Evolutionary conservation across 2,113 vertebrate species (phyloP), one percentile per base, ranked within the genome.

Genomic region (Dromas ardeola): DNA sequence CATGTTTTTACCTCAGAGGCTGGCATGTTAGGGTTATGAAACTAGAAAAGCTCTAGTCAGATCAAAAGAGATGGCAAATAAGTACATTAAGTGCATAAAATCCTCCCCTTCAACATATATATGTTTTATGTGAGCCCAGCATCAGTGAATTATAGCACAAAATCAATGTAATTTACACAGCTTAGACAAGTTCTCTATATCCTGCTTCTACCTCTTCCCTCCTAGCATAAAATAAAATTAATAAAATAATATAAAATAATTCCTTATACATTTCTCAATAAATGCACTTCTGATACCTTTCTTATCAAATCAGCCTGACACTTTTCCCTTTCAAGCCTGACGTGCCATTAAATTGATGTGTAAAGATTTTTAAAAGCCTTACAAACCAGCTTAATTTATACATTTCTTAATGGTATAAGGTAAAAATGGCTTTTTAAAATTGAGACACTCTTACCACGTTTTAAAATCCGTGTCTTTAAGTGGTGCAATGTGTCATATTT

Each of bases 331-430:
- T 95, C 43, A 93, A 82, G 34, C 13, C 55, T 96, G 79, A 96
- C 22, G 62, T 29, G 55, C 18, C 23, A 90, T 95, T 93, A 97
- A 97, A 93, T 6, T 84, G 55, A 90, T 94, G 59, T 71, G 67
- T 87, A 96, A 95, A 90, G 89, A 90, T 90, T 93, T 93, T 85
- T 61, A 69, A 96, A 95, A 93, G 50, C 74, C 47, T 84, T 53
- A 76, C 29, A 80, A 43, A 25, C 18, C 26, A 81, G 49, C 20
- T 81, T 93, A 92, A 96, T 96, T 97, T 94, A 95, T 70, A 81
- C n/a, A 53, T 62, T 85, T 67, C 72, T 95, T 92, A 97, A 94
- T 66, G 30, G 15, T 78, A 82, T 62, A 91, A 96, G 81, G n/a
- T 86, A 95, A 92, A 96, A 96, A 53, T 77, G 45, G 38, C 19